A percentile compares a stretch with the other conserved stretches of the same genome.
Evolutionary conservation across 2,888 invertebrate genomes (phyloP).

Genomic region (Pharmacophagus antenor): DNA sequence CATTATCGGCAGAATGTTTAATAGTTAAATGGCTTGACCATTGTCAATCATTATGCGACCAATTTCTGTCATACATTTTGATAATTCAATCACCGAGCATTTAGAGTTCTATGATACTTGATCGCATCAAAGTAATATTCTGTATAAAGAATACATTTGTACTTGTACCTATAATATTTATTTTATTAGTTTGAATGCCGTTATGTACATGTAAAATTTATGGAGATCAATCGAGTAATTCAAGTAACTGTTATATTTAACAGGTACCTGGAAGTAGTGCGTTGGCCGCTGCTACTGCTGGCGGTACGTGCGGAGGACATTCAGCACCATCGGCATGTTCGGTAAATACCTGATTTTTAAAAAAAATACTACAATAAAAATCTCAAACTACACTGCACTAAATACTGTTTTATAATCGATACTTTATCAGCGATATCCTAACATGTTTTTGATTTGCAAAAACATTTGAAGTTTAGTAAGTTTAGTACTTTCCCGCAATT

Average conservation of each 20-base stretch:
- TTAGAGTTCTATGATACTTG: background rate
- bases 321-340: slow-evolving; percentile 75
- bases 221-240: background rate
- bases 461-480: no score
- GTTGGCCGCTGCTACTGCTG: slow-evolving; percentile 69
- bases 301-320: slow-evolving; percentile 70
- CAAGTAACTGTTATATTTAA: slow-evolving; percentile 22
- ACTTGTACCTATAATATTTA: background rate
- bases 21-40: slow-evolving; percentile 33
- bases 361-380: no score
- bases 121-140: background rate
- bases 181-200: background rate
- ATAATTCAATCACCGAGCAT: background rate
- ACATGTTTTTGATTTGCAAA: no score
- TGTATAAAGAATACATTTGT: background rate
- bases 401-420: no score
- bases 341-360: slow-evolving; percentile 54
- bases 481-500: no score
- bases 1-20: slow-evolving; percentile 25
- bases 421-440: no score
- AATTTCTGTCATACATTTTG: background rate
- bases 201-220: background rate
- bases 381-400: no score
- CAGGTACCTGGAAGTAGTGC: slow-evolving; percentile 77
- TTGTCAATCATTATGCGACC: slow-evolving; percentile 9